Conservation (phyloP, 2,888 invertebrate species). For the Sycophila texana region DNA sequence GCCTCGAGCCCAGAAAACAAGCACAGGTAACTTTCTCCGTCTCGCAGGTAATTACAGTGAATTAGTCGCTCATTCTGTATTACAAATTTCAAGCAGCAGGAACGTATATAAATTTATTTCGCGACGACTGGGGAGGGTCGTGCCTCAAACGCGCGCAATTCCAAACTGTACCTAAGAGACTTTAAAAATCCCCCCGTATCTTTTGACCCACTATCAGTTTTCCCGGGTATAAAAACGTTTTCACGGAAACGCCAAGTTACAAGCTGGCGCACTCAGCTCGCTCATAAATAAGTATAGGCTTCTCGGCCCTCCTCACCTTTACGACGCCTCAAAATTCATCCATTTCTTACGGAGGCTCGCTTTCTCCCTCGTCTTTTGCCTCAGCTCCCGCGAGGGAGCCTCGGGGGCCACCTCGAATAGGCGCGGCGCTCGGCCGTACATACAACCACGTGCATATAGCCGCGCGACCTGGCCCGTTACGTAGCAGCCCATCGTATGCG, state of each 20-base stretch:
- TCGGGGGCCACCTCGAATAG: neutral
- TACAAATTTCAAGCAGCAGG: too few species aligned
- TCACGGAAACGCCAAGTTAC: neutral
- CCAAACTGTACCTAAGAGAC: too few species aligned
- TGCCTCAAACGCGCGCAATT: too few species aligned
- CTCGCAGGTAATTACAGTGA: too few species aligned
- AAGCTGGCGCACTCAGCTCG: neutral
- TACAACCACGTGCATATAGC: neutral
- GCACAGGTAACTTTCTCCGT: too few species aligned
- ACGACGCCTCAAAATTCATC: neutral
- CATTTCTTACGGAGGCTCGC: constrained; percentile 2
- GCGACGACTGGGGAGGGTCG: too few species aligned
- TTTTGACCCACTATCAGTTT: too few species aligned
- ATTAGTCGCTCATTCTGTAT: too few species aligned
- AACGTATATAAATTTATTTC: too few species aligned
- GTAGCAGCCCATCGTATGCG: neutral
- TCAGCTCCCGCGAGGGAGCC: neutral
- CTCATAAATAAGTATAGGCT: neutral
- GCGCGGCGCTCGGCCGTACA: neutral
- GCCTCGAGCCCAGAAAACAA: too few species aligned
- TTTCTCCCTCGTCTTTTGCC: neutral
- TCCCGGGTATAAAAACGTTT: neutral
- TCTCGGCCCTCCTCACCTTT: neutral
- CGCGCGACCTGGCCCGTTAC: neutral
- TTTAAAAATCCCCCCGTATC: too few species aligned